These are phyloP conservation scores for Octodon degus DNA, from an alignment of 2,113 vertebrate species.

Conservation along the genomic window DNA sequence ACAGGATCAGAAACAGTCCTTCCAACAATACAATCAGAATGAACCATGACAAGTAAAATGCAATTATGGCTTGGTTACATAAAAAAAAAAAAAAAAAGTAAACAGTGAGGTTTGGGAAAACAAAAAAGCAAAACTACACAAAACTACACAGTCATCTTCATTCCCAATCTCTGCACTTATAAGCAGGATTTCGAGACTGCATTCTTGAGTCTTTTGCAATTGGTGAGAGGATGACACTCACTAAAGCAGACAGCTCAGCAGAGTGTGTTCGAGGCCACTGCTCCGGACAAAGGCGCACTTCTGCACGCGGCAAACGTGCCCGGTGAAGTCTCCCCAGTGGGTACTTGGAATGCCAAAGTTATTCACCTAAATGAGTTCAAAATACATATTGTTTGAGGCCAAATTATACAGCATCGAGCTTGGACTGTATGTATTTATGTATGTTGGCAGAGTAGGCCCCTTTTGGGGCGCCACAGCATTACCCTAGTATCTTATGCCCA, in stretches of 20 bases:
- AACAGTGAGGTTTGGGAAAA: constrained; percentile 73
- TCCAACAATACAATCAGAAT: constrained; percentile 79
- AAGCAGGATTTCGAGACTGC: background rate
- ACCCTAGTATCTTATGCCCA: constrained; percentile 66
- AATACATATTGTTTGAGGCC: constrained; percentile 69
- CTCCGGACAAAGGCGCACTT: constrained; percentile 57
- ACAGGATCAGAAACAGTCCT: constrained; percentile 79
- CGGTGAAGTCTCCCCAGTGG: constrained; percentile 43
- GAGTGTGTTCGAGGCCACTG: background rate
- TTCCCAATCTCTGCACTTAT: background rate
- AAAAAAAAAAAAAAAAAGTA: constrained; percentile 19
- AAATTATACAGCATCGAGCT: constrained; percentile 48
- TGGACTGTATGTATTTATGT: constrained; percentile 59
- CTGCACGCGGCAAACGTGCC: constrained; percentile 11
- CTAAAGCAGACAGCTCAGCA: constrained; percentile 9
- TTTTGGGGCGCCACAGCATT: background rate
- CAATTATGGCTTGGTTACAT: constrained; percentile 65
- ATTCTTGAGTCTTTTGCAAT: constrained; percentile 12
- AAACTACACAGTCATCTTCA: background rate
- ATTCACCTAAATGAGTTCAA: constrained; percentile 76
- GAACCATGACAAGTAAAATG: constrained; percentile 77
- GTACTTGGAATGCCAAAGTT: constrained; percentile 43
- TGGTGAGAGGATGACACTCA: constrained; percentile 5
- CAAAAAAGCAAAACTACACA: constrained; percentile 55
- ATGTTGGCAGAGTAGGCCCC: background rate